Base-by-base conservation (phyloP, 2,888 invertebrate genomes). In the Harpagoxenus sublaevis region DNA sequence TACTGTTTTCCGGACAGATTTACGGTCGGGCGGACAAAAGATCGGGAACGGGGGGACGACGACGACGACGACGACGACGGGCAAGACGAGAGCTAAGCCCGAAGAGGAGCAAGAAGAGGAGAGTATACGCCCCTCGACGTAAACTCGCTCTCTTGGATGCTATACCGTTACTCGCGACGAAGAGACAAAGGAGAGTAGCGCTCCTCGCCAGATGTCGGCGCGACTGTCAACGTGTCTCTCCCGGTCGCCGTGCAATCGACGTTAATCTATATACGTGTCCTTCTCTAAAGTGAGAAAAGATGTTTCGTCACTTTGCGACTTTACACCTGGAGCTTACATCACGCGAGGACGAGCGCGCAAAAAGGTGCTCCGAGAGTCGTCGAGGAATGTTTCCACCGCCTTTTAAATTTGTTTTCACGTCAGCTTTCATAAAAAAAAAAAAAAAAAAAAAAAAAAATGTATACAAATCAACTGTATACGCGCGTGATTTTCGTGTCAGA, bases 1-100 rank as follows among this genome's bases (percentile, higher is more conserved):
- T 39, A 42, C 60, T 70, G 78, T 70, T 79, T 70, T 60, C 60
- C 60, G 79, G 79, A 55, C 39, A 79, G 79, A 79, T 79, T 79
- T 79, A 79, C 70, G 60, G 48, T 62, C 39, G 39, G 71, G 79
- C 48, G 79, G 48, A 60, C 71, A 71, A 71, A 79, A 60, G 71
- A 70, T 70, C 48, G 70, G 45, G 48, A 35, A 48, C 3, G 60
- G n/a, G 55, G 55, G 53, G 9, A 3, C 18, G 63, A 62, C 6
- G 60, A 62, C 28, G n/a, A 57, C 1, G 63, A 63, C n/a, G 78
- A 31, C 55, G 63, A 28, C 48, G 74, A 62, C n/a, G 75, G 65
- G 48, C 65, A 53, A 65, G 77, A 77, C 18, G 77, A 77, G 77
- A 31, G 42, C 23, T 23, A 23, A 23, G 23, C 62, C 12, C 23